Percentiles rank a stretch among this genome's conserved stretches.
phyloP scores from a whole-genome alignment of 2,888 invertebrate genomes.

The Stictocephala bisonia region DNA sequence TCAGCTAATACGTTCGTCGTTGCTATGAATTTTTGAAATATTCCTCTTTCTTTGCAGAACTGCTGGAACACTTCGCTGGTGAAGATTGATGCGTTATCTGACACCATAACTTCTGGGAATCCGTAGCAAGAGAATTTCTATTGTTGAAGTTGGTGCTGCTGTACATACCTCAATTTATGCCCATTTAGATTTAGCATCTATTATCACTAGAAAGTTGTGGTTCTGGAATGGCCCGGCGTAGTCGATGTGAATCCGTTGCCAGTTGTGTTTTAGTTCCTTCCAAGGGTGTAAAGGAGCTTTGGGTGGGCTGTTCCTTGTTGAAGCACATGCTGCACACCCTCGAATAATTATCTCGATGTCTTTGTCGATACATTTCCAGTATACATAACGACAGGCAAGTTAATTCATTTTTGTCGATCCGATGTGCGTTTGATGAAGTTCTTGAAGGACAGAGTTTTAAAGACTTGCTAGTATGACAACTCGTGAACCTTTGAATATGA shows the following conservation, averaged over 20 bases:
- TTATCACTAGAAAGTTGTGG: no score
- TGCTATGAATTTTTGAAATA: conserved; percentile 42
- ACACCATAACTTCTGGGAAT: conserved; percentile 45
- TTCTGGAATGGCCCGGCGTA: conserved; percentile 29
- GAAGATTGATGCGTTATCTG: conserved; percentile 52
- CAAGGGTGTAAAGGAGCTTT: conserved; percentile 57
- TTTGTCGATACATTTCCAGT: conserved; percentile 56
- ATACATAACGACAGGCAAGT: conserved; percentile 57
- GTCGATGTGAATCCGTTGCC: conserved; percentile 52
- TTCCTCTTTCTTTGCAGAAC: conserved; percentile 17
- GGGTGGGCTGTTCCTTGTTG: conserved; percentile 53
- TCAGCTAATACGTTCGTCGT: conserved; percentile 52
- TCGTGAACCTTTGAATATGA: no score
- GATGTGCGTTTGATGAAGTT: conserved; percentile 57
- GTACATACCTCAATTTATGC: conserved; percentile 22
- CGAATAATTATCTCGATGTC: conserved; percentile 55
- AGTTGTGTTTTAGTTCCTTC: conserved; percentile 54
- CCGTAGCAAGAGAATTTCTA: conserved; percentile 48
- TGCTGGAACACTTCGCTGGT: no score
- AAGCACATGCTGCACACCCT: conserved; percentile 54
- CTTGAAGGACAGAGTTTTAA: conserved; percentile 52
- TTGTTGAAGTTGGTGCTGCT: conserved; percentile 36
- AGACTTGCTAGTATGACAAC: conserved; percentile 51
- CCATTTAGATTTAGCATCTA: conserved; percentile 52
- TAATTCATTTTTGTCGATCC: conserved; percentile 59